Evolutionary conservation across 30 jellyfish, hydroid and myxozoan genomes (phyloP).

Genomic region (Sanderia malayensis): DNA sequence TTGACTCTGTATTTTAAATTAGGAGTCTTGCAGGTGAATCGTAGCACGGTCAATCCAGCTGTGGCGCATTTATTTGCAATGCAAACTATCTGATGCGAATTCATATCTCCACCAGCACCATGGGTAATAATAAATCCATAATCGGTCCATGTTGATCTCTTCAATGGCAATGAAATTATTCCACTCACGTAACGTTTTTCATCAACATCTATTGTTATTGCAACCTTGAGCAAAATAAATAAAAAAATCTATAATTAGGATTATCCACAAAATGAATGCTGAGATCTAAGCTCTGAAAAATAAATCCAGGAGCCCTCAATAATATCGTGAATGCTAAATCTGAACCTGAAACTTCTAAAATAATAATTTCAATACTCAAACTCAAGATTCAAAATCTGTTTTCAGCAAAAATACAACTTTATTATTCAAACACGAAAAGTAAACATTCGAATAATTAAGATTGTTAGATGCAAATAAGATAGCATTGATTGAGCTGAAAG

Average conservation of each 20-base stretch:
- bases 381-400: background rate
- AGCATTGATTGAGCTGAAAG: too few relatives aligned
- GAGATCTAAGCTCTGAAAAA: background rate
- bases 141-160: slow-evolving; percentile 29
- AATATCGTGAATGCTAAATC: background rate
- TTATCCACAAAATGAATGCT: background rate
- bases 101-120: slow-evolving; percentile 95
- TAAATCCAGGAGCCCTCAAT: background rate
- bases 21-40: slow-evolving; percentile 88
- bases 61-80: slow-evolving; percentile 25
- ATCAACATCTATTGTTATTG: slow-evolving; percentile 26
- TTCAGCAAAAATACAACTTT: background rate
- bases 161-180: slow-evolving; percentile 35
- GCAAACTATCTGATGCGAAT: slow-evolving; percentile 23
- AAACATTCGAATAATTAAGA: too few relatives aligned
- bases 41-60: slow-evolving; percentile 42
- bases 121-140: slow-evolving; percentile 67
- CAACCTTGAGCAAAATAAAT: slow-evolving; percentile 7
- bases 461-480: too few relatives aligned
- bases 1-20: slow-evolving; percentile 70
- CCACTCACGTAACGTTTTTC: slow-evolving; percentile 27
- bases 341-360: background rate
- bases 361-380: background rate
- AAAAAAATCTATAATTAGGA: background rate
- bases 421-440: too few relatives aligned